These are phyloP conservation scores for Meandrusa payeni DNA, from an alignment of 2,888 invertebrate genomes.

Conservation along the genomic window DNA sequence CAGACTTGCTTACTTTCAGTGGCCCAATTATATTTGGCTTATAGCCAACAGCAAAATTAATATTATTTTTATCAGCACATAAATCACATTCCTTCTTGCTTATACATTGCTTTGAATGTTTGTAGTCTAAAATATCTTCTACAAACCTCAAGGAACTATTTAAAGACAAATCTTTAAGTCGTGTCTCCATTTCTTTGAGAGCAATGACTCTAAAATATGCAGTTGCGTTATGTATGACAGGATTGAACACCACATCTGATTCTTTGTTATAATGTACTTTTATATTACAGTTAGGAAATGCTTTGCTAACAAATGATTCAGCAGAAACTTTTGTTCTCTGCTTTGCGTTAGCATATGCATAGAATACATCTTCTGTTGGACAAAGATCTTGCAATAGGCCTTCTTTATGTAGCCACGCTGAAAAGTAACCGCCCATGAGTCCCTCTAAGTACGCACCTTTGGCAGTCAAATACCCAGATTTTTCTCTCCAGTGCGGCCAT, in stretches of 20 bases:
- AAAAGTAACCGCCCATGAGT: slow-evolving; percentile 53
- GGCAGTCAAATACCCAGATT: slow-evolving; percentile 51
- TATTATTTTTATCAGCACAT: slow-evolving; percentile 42
- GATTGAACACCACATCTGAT: slow-evolving; percentile 56
- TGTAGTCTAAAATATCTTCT: slow-evolving; percentile 55
- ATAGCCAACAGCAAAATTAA: slow-evolving; percentile 39
- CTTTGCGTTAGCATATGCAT: slow-evolving; percentile 58
- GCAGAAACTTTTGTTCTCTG: slow-evolving; percentile 62
- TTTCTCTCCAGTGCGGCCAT: slow-evolving; percentile 58
- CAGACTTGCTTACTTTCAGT: slow-evolving; percentile 60
- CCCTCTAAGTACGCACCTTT: slow-evolving; percentile 59
- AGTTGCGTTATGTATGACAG: slow-evolving; percentile 56
- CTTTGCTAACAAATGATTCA: slow-evolving; percentile 50
- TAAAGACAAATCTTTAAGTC: slow-evolving; percentile 43
- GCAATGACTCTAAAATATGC: slow-evolving; percentile 44
- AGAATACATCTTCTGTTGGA: slow-evolving; percentile 51
- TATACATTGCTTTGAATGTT: slow-evolving; percentile 52
- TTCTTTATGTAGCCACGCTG: slow-evolving; percentile 44
- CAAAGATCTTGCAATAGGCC: slow-evolving; percentile 40
- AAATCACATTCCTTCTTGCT: slow-evolving; percentile 51
- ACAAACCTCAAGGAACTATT: slow-evolving; percentile 46
- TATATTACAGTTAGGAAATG: slow-evolving; percentile 56
- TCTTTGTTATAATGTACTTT: slow-evolving; percentile 46
- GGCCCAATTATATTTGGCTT: slow-evolving; percentile 60
- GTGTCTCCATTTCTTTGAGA: slow-evolving; percentile 44